These are phyloP conservation scores for Thumatha senex DNA, from an alignment of 2,888 invertebrate genomes.

Conservation along the genomic window DNA sequence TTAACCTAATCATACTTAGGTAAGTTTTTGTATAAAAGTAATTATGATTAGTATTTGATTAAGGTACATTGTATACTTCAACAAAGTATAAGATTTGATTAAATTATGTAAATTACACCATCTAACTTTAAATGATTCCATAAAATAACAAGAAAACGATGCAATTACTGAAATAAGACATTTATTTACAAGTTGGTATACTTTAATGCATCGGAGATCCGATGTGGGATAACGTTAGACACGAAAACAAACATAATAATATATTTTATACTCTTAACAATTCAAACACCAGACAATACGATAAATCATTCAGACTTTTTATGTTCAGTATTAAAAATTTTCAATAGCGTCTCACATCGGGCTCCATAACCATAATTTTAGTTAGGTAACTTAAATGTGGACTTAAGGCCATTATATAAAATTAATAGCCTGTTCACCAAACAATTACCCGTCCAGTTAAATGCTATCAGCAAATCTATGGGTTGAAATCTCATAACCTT, in stretches of 20 bases:
- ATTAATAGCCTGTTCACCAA: conserved; percentile 76
- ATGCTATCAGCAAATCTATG: conserved; percentile 78
- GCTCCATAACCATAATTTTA: conserved; percentile 62
- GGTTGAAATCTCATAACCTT: conserved; percentile 79
- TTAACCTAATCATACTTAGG: too few relatives aligned
- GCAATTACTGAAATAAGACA: not conserved
- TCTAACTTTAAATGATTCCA: not conserved
- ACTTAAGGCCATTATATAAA: conserved; percentile 72
- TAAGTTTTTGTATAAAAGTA: too few relatives aligned
- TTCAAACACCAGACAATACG: conserved; percentile 41
- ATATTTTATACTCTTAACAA: conserved; percentile 30
- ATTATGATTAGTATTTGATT: too few relatives aligned
- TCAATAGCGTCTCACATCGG: conserved; percentile 61
- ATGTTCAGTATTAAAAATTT: conserved; percentile 52
- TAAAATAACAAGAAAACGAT: not conserved
- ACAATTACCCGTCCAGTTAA: conserved; percentile 77
- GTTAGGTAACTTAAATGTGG: conserved; percentile 69
- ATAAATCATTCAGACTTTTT: conserved; percentile 53
- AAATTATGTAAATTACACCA: too few relatives aligned
- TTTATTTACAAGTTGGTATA: not conserved
- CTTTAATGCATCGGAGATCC: conserved; percentile 13
- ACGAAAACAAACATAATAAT: conserved; percentile 31
- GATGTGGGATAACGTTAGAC: conserved; percentile 16
- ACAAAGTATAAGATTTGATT: too few relatives aligned
- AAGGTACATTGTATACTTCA: too few relatives aligned